These are phyloP conservation scores for Heliangelus exortis DNA, from an alignment of 2,797 vertebrate genomes.

Conservation along the genomic window DNA sequence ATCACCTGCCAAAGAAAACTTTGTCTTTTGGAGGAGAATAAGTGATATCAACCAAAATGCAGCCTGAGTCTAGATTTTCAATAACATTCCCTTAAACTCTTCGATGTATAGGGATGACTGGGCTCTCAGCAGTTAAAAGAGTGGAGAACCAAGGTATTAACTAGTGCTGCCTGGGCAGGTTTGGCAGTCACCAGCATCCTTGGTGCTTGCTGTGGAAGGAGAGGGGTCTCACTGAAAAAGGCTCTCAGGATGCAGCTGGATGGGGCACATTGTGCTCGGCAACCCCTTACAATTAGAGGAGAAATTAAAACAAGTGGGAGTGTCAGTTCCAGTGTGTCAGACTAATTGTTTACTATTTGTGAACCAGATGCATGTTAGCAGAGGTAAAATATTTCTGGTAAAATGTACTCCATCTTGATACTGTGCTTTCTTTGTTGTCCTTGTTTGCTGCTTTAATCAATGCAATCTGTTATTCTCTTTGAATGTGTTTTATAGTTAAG, in stretches of 20 bases:
- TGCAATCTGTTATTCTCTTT: constrained; percentile 4
- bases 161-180: neutral
- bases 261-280: neutral
- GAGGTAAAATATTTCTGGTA: neutral
- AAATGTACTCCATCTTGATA: neutral
- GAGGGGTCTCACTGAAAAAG: neutral
- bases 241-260: neutral
- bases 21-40: neutral
- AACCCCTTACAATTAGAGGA: neutral
- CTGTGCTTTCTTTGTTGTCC: neutral
- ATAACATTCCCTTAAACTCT: neutral
- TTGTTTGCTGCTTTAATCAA: constrained; percentile 33
- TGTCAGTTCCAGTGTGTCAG: neutral
- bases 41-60: neutral
- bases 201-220: neutral
- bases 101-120: neutral
- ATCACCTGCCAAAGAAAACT: constrained; percentile 24
- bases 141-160: neutral
- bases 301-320: neutral
- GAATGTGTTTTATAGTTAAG: neutral
- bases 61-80: neutral
- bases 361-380: neutral
- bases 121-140: neutral
- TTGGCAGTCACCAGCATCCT: neutral
- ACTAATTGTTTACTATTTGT: neutral